phyloP scores from a whole-genome alignment of 1,140 invertebrate species.

The Ganaspis sp. region DNA sequence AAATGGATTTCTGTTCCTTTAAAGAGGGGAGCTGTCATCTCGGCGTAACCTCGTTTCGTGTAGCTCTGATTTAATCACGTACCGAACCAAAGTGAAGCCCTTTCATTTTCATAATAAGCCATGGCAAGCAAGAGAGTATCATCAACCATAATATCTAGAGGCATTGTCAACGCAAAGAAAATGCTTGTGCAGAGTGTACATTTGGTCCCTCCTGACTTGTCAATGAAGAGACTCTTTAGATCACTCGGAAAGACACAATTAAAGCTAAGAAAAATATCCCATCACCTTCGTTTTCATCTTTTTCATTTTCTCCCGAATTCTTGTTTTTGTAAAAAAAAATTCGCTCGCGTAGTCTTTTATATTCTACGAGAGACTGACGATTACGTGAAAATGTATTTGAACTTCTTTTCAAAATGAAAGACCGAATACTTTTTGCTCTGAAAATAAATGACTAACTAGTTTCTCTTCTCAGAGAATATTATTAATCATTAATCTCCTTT shows the following conservation, averaged over 20 bases:
- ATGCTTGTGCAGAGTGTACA: slow-evolving; percentile 14
- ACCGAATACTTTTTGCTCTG: no score
- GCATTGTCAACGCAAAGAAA: slow-evolving; percentile 24
- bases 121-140: slow-evolving; percentile 49
- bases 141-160: slow-evolving; percentile 20
- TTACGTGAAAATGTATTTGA: no score
- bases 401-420: no score
- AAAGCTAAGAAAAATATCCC: not conserved
- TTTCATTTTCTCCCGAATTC: not conserved
- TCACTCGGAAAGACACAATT: not conserved
- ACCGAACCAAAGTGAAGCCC: slow-evolving; percentile 60
- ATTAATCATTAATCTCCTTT: slow-evolving; percentile 57
- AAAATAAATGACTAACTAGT: no score
- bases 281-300: not conserved
- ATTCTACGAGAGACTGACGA: no score
- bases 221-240: not conserved
- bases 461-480: slow-evolving; percentile 40
- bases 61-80: slow-evolving; percentile 67
- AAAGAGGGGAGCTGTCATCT: slow-evolving; percentile 55
- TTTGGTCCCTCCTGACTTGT: not conserved
- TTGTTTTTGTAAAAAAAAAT: not conserved
- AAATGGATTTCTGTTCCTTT: slow-evolving; percentile 66
- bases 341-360: no score
- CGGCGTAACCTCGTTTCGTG: slow-evolving; percentile 66
- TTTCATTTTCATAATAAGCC: slow-evolving; percentile 65